Base-by-base conservation (phyloP, 2,113 vertebrate species). In the Eurystomus gularis region DNA sequence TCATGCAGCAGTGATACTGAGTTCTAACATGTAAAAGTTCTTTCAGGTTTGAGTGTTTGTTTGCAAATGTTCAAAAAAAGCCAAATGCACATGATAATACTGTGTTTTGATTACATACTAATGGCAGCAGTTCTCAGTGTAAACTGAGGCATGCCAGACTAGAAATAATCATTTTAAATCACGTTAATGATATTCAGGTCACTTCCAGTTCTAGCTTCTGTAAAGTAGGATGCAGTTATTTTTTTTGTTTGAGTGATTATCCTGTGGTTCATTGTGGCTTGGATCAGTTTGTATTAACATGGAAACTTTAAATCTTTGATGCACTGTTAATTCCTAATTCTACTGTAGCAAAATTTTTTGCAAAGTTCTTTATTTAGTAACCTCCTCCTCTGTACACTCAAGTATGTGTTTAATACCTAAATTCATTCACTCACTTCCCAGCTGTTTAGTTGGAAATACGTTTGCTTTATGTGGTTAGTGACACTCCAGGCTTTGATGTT, bases 291-390 rank as follows among this genome's bases (percentile, higher is more conserved):
- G 60, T 95, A 58, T 73, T 94, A 90, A 88, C 71, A 66, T 83
- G 73, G 75, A 93, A 94, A 95, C 57, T 52, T 97, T 44, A 94
- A 96, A 85, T 92, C 60, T 95, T 95, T 51, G 78, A 91, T 96
- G 96, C 96, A 96, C 97, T 97, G 94, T 96, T 95, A 91, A 91
- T 91, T 97, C 77, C 52, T 90, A 61, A 92, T 95, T 94, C 97
- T 97, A 96, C 96, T 97, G 90, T 94, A 92, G 90, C 89, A 91
- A 52, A 73, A 58, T 91, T 85, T 96, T 96, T 95, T 96, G 76
- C 79, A 55, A 94, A 94, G 15, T 83, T 91, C 40, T 93, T 90
- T 58, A 77, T 55, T 92, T 57, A 76, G 57, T 92, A 93, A 88
- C 80, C 57, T 92, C 23, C 25, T 96, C 19, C 83, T 62, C 61